A percentile compares a stretch with the other conserved stretches of the same genome.
phyloP scores from a whole-genome alignment of 92 coral and sea anemone genomes.

The Epizoanthus ramosus region DNA sequence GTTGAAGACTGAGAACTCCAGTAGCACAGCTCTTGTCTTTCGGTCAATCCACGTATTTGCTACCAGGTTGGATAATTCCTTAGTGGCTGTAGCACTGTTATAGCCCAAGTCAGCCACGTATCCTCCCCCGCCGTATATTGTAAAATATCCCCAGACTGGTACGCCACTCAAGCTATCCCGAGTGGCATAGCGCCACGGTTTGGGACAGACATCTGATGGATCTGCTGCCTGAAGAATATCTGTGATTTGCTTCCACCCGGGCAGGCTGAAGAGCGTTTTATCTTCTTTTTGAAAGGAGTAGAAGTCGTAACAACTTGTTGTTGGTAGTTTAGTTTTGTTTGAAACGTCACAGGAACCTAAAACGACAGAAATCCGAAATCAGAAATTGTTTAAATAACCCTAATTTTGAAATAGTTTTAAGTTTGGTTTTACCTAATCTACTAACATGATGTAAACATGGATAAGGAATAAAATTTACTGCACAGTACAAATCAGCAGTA shows the following conservation, averaged over 20 bases:
- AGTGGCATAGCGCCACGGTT: conserved; percentile 75
- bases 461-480: too few relatives aligned
- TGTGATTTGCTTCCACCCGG: conserved; percentile 66
- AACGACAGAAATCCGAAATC: not conserved
- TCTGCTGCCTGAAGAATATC: conserved; percentile 10
- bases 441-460: too few relatives aligned
- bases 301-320: conserved; percentile 59
- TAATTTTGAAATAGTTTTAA: too few relatives aligned
- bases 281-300: conserved; percentile 73
- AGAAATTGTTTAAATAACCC: too few relatives aligned
- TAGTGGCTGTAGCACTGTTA: conserved; percentile 26
- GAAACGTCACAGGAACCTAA: conserved; percentile 76
- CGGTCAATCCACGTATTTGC: conserved; percentile 46
- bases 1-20: conserved; percentile 76
- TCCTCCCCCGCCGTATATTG: conserved; percentile 75
- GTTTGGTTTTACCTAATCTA: too few relatives aligned
- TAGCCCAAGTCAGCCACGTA: conserved; percentile 74
- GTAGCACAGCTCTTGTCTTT: conserved; percentile 68
- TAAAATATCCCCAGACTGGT: conserved; percentile 70
- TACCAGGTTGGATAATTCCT: conserved; percentile 41
- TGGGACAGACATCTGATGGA: conserved; percentile 64
- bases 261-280: conserved; percentile 52
- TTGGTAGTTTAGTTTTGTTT: conserved; percentile 28
- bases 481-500: too few relatives aligned
- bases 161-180: conserved; percentile 31